Evolutionary conservation across 1,140 invertebrate genomes (phyloP).

Genomic region (Acarapis woodi): DNA sequence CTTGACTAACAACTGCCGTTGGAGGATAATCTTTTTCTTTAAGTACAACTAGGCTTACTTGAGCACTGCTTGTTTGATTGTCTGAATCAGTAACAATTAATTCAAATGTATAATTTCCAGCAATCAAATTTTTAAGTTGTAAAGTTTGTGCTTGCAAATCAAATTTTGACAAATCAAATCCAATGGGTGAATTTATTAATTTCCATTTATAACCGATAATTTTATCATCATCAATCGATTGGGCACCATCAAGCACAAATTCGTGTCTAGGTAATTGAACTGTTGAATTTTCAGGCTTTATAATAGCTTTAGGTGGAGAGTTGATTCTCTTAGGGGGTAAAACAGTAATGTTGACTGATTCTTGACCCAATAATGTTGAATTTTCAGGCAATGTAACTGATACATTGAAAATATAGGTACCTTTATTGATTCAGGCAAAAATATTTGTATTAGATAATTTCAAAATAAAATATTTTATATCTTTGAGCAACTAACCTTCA

Average conservation of each 20-base stretch:
- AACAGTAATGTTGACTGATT: slow-evolving; percentile 68
- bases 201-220: slow-evolving; percentile 65
- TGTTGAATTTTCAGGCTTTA: slow-evolving; percentile 46
- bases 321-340: slow-evolving; percentile 52
- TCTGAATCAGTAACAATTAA: slow-evolving; percentile 73
- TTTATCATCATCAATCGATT: slow-evolving; percentile 39
- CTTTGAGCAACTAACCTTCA: no score
- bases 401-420: slow-evolving; percentile 63
- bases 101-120: slow-evolving; percentile 76
- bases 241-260: slow-evolving; percentile 58
- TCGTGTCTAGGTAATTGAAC: slow-evolving; percentile 62
- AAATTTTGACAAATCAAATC: slow-evolving; percentile 38
- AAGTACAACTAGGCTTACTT: slow-evolving; percentile 59
- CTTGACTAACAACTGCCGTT: slow-evolving; percentile 67
- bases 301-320: slow-evolving; percentile 48
- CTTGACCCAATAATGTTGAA: slow-evolving; percentile 36
- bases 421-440: no score
- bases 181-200: slow-evolving; percentile 49
- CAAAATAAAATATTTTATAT: no score
- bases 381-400: slow-evolving; percentile 29
- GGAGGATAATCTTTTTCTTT: slow-evolving; percentile 80
- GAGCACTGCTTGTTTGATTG: slow-evolving; percentile 49
- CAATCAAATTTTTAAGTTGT: slow-evolving; percentile 41
- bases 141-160: slow-evolving; percentile 31
- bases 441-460: no score